Base-by-base conservation (phyloP, 2,888 invertebrate genomes). In the Calameuta pallipes region DNA sequence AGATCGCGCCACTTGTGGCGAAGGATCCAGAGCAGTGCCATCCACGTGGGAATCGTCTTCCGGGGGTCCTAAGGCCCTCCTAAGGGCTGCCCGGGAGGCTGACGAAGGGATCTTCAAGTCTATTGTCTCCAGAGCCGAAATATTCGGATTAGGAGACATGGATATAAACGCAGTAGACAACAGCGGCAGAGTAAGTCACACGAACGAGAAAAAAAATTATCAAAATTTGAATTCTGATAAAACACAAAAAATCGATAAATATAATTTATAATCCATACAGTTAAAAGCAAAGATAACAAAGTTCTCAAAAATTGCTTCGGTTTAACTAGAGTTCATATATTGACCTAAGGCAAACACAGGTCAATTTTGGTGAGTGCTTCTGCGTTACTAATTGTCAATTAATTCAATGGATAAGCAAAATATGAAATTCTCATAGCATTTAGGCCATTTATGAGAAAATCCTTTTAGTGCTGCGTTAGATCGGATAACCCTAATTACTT, bases 181-280 rank as follows among this genome's bases (percentile, higher is more conserved):
- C 83, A 94, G 93, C 85, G 94, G 94, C 86, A 92, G 94, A 92
- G 94, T 94, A 86, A 93, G 93, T 90, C 23, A 69, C 75, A 33
- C 30, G 33, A 33, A 37, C 13, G 4, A 56, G 15, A 23, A 2
- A 23, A 41, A 15, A 41, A 15, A 12, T 15, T 0, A 23, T 15
- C 2, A 41, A 41, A 41, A 41, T 2, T 9, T 56, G 23, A 0
- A 56, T 56, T 56, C 23, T 56, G 23, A 23, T 23, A 23, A 56
- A 56, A 23, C 56, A 56, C 23, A 1, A 56, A 56, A 56, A 56
- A 2, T 23, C 23, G 23, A 56, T 15, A 23, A 56, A 56, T 23
- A 9, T 23, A 56, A 23, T 23, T 23, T 23, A 9, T 23, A 9
- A 23, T 56, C 23, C 56, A 9, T 56, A 9, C 9, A 23, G 9